Percentiles rank a stretch among this genome's conserved stretches.
These are phyloP conservation scores for Drosophila asahinai DNA, from an alignment of 1,140 invertebrate species.

Conservation along the genomic window DNA sequence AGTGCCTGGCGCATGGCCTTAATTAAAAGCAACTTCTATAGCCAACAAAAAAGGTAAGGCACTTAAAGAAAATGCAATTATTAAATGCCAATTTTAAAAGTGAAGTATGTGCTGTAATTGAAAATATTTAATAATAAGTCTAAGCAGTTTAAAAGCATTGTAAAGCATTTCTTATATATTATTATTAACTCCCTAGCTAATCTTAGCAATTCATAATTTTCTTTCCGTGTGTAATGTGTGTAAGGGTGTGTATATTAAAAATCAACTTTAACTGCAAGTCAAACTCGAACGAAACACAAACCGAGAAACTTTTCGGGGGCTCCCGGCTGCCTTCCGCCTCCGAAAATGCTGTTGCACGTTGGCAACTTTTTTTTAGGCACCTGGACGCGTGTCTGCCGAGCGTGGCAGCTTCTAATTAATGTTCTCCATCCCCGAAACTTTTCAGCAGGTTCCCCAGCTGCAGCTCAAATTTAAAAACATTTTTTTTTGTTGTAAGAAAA, in stretches of 20 bases:
- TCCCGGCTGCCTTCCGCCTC: background rate
- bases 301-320: constrained; percentile 47
- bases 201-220: background rate
- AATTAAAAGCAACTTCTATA: constrained; percentile 70
- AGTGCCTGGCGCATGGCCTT: constrained; percentile 63
- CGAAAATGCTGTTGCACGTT: constrained; percentile 72
- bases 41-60: constrained; percentile 12
- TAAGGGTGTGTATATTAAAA: constrained; percentile 13
- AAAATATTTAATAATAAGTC: background rate
- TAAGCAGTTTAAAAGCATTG: background rate
- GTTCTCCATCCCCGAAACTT: constrained; percentile 57
- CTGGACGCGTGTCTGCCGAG: constrained; percentile 63
- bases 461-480: constrained; percentile 47
- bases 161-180: too few species aligned
- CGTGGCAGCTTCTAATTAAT: constrained; percentile 82
- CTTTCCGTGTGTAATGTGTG: constrained; percentile 1
- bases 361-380: constrained; percentile 62
- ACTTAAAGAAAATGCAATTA: constrained; percentile 5
- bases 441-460: constrained; percentile 19
- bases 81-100: accelerated
- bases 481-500: background rate
- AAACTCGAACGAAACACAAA: constrained; percentile 61
- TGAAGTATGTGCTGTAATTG: too few species aligned
- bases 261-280: constrained; percentile 55
- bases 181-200: background rate